phyloP scores from a whole-genome alignment of 2,888 invertebrate genomes.

The Chironomus riparius region DNA sequence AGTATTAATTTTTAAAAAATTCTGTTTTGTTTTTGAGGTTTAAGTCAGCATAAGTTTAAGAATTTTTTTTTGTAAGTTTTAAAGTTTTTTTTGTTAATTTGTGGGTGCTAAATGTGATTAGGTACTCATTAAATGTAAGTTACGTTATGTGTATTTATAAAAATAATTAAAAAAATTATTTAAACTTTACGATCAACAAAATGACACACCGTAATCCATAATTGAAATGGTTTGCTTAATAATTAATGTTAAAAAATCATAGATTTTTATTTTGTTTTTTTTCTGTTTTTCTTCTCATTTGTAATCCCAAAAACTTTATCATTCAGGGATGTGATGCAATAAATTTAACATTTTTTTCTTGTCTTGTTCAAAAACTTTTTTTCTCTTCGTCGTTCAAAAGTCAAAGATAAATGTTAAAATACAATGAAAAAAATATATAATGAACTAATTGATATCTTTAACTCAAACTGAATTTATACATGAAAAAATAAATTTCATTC shows the following conservation, averaged over 20 bases:
- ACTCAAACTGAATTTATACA: constrained; percentile 5
- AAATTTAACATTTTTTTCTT: no score
- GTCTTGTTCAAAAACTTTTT: no score
- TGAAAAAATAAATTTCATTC: background rate
- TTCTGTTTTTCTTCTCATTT: no score
- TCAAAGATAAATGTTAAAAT: background rate
- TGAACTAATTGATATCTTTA: constrained; percentile 9
- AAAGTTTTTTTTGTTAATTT: background rate
- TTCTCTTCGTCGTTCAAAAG: no score
- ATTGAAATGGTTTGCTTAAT: no score
- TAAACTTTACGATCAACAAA: background rate
- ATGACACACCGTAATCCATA: background rate
- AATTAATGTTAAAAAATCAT: no score
- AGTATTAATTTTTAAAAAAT: background rate
- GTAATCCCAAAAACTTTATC: no score
- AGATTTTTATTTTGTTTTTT: no score
- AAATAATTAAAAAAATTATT: background rate
- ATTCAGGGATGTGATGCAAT: no score
- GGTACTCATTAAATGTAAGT: background rate
- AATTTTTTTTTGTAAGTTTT: background rate
- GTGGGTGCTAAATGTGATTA: background rate
- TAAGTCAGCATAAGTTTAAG: no score
- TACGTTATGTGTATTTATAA: background rate
- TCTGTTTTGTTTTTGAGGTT: background rate
- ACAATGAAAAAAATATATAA: background rate